phyloP scores from a whole-genome alignment of 2,888 invertebrate species.

The Tenthredo distinguenda region DNA sequence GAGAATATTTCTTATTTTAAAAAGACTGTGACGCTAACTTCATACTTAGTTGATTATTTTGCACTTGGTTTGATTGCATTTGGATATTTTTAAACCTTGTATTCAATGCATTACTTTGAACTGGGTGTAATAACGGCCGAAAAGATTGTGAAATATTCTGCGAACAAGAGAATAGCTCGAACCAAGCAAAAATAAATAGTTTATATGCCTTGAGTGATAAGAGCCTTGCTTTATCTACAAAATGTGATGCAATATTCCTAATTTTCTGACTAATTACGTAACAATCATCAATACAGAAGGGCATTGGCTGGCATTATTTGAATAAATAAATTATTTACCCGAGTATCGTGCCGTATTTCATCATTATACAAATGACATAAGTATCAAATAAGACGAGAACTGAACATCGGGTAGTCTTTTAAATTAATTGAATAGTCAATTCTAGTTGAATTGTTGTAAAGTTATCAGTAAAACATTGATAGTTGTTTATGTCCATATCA shows the following conservation, averaged over 20 bases:
- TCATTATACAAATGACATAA: not conserved
- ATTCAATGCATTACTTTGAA: not conserved
- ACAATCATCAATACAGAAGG: constrained; percentile 19
- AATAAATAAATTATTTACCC: not conserved
- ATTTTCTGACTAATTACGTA: not conserved
- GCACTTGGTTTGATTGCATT: constrained; percentile 8
- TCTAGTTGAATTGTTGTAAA: not conserved
- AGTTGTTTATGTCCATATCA: not conserved
- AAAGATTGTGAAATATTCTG: not conserved
- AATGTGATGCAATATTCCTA: not conserved
- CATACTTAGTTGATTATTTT: constrained; percentile 33
- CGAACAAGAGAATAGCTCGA: not conserved
- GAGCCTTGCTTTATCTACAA: not conserved
- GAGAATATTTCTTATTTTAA: not conserved
- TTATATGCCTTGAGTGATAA: not conserved
- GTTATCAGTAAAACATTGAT: not conserved
- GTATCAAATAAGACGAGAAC: not conserved
- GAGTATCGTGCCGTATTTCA: not conserved
- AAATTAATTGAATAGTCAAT: not conserved
- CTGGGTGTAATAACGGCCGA: not conserved
- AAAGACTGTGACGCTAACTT: not conserved
- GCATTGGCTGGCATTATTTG: not conserved
- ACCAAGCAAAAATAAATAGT: not conserved
- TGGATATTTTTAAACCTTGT: constrained; percentile 21
- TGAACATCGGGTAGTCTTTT: not conserved